Evolutionary conservation across 2,888 invertebrate genomes (phyloP), one percentile per base, ranked within the genome.

Genomic region (Heterodera filipjevi): DNA sequence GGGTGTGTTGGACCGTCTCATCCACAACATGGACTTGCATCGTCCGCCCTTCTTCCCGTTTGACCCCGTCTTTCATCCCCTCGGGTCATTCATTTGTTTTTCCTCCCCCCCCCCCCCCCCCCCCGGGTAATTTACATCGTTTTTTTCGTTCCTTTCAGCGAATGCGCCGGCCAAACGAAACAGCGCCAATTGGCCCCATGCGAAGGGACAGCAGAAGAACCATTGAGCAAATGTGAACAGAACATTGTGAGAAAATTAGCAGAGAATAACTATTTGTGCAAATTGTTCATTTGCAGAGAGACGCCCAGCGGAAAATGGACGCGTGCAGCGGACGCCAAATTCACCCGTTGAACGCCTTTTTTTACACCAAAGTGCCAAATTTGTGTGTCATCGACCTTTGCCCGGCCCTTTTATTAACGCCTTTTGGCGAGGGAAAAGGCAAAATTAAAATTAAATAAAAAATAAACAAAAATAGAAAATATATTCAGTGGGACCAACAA

Each of bases 1-100:
- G 8, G 86, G 86, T 14, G 71, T 84, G 14, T 79, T 87, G 70
- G 82, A 83, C 59, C 76, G 79, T 1, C 66, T 85, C 12, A 30
- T 84, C 19, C 33, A 73, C 53, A 80, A 79, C 66, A 77, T 78
- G 78, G 70, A 78, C 33, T 33, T 79, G 39, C 66, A 76, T 27
- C 75, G 44, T 8, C 44, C 35, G 6, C 68, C 68, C 32, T 3
- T 68, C 22, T 68, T 68, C 68, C 68, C 68, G 2, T 35, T 35
- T 5, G 68, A 68, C 0, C 19, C 33, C 68, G 68, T 19, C 14
- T 8, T 33, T 30, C 68, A 68, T 68, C 68, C 68, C 68, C 33
- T 32, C 35, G 33, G 35, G 68, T 33, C 46, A 32, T 16, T 22
- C 14, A n/a, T n/a, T n/a, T n/a, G n/a, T n/a, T n/a, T n/a, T n/a